These are phyloP conservation scores for Aphrophora alni DNA, from an alignment of 2,888 invertebrate genomes.

Conservation along the genomic window DNA sequence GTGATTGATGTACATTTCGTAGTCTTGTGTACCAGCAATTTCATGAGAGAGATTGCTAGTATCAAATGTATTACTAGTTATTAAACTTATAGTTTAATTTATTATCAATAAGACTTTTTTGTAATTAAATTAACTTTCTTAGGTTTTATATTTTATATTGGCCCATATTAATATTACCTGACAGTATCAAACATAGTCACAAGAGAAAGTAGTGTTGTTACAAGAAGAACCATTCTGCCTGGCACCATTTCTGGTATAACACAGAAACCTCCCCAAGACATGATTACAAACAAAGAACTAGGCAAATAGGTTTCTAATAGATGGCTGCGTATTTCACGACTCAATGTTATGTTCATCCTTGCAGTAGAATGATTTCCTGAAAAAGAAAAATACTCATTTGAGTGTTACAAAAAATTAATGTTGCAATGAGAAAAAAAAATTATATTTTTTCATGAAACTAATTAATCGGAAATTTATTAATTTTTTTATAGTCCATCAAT, in stretches of 20 bases:
- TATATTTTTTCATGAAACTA: no score
- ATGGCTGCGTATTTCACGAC: conserved; percentile 67
- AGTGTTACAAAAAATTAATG: not conserved
- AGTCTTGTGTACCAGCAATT: no score
- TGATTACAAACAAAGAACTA: conserved; percentile 68
- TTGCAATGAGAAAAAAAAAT: no score
- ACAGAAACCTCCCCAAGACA: conserved; percentile 72
- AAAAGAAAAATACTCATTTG: conserved; percentile 54
- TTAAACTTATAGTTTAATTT: no score
- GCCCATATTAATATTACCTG: conserved; percentile 57
- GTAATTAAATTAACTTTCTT: no score
- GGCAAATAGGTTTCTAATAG: conserved; percentile 69
- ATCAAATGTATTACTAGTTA: no score
- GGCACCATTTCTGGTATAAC: conserved; percentile 71
- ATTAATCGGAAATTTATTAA: not conserved
- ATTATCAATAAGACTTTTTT: no score
- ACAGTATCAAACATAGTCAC: conserved; percentile 73
- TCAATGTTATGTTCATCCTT: conserved; percentile 65
- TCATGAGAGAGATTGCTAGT: no score
- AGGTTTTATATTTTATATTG: no score
- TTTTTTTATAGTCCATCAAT: no score
- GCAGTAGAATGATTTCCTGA: conserved; percentile 68
- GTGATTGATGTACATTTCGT: no score
- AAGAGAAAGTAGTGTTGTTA: conserved; percentile 67
- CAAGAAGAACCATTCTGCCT: conserved; percentile 68